Percentiles rank a stretch among this genome's conserved stretches.
phyloP scores from a whole-genome alignment of 2,888 invertebrate species.

The Eilema griseolum region DNA sequence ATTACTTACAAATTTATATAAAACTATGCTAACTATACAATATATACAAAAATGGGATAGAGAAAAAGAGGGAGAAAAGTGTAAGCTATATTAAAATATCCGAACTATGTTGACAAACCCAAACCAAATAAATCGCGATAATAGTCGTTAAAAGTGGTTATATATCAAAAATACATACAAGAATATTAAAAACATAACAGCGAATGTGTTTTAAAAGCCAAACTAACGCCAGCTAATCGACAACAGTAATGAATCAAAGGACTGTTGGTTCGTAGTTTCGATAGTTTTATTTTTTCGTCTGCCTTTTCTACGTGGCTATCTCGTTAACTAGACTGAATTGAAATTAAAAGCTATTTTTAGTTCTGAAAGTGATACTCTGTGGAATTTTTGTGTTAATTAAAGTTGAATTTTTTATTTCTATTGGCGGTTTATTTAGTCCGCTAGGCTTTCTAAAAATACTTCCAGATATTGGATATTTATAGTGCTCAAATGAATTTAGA shows the following conservation, averaged over 20 bases:
- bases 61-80: no score
- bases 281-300: slow-evolving; percentile 1
- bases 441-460: no score
- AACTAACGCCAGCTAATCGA: slow-evolving; percentile 2
- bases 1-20: no score
- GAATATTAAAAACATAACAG: neutral
- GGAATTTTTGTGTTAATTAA: neutral
- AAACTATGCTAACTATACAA: no score
- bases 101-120: no score
- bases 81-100: no score
- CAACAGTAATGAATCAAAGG: slow-evolving; percentile 13
- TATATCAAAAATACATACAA: neutral
- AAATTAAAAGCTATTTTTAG: neutral
- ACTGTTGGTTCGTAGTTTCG: neutral
- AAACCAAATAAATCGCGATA: no score
- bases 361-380: neutral
- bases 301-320: neutral
- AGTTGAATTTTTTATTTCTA: neutral
- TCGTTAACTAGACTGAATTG: slow-evolving; percentile 2
- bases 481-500: no score
- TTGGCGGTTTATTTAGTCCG: neutral
- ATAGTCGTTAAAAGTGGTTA: no score
- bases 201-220: neutral
- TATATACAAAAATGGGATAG: no score
- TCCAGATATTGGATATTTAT: no score